A percentile compares a stretch with the other conserved stretches of the same genome.
Evolutionary conservation across 2,888 invertebrate genomes (phyloP).

Genomic region (Parapristionchus giblindavisi): DNA sequence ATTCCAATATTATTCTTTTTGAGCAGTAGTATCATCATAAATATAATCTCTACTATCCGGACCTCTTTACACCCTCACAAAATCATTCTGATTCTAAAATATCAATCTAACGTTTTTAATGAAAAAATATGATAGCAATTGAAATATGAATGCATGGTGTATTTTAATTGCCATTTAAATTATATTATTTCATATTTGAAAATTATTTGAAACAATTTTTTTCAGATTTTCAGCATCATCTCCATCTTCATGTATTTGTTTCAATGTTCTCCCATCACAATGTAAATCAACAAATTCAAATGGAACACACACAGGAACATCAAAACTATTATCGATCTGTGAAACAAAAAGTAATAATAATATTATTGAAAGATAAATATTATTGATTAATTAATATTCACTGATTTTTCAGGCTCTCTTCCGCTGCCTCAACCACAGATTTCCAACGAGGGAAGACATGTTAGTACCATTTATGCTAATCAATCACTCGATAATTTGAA

Average conservation of each 20-base stretch:
- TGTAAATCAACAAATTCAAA: background rate
- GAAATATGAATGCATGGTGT: background rate
- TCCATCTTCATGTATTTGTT: background rate
- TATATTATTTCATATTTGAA: background rate
- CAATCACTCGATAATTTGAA: no score
- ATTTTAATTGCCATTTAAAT: background rate
- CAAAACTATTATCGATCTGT: conserved; percentile 7
- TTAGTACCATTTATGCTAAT: background rate
- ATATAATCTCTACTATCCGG: no score
- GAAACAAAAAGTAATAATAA: background rate
- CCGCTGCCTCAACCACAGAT: conserved; percentile 18
- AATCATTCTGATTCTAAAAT: background rate
- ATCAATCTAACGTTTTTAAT: background rate
- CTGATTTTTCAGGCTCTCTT: background rate
- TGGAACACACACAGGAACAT: no score
- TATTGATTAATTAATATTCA: background rate
- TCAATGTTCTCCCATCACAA: conserved; percentile 4
- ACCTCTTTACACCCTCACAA: no score
- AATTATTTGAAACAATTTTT: background rate
- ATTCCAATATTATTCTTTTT: no score
- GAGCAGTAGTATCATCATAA: no score
- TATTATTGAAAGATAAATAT: no score
- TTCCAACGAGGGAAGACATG: conserved; percentile 20
- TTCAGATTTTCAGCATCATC: conserved; percentile 30
- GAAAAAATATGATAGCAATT: background rate